Evolutionary conservation across 2,113 vertebrate genomes (phyloP), one percentile per base, ranked within the genome.

Genomic region (Gadus chalcogrammus): DNA sequence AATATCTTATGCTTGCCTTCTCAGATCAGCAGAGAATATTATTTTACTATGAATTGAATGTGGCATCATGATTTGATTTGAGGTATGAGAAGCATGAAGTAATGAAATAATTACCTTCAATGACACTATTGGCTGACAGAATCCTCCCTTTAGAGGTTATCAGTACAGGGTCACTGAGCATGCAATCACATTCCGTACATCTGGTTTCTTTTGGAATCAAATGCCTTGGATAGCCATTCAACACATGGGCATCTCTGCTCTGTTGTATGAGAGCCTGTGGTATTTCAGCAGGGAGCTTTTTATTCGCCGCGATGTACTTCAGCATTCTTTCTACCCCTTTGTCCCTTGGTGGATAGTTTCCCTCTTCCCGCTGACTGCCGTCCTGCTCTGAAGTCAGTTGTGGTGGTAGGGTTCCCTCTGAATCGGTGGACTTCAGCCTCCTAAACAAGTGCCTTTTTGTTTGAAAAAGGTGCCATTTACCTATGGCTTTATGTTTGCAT

Each of bases 401-500:
- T 24, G 22, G 22, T 24, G 22, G 22, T 1, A 24, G 22, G 22
- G 22, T 1, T 24, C 22, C 22, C 22, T 24, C 22, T 24, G 22
- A 24, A 24, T 24, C 22, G 22, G 22, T 24, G 22, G 22, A 24
- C 22, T 24, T 24, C 22, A 58, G 56, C 13, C 56, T 58, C n/a
- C 8, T 17, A 5, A 1, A 58, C 56, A 58, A 11, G 56, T 58
- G 15, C n/a, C 56, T 17, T 15, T 20, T 38, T 1, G 58, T 59
- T 35, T 69, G 56, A 9, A 38, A 27, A 5, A 69, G 68, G 28
- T 61, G 38, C 68, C 68, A 69, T 24, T 69, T 69, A 16, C 3
- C 59, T 4, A 69, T 38, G 9, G 28, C 17, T 61, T 69, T 69
- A 48, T 71, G 60, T 28, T 42, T n/a, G 15, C 69, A 71, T 15